A percentile compares a stretch with the other conserved stretches of the same genome.
These are phyloP conservation scores for Aegithalos caudatus DNA, from an alignment of 2,113 vertebrate genomes.

Conservation along the genomic window DNA sequence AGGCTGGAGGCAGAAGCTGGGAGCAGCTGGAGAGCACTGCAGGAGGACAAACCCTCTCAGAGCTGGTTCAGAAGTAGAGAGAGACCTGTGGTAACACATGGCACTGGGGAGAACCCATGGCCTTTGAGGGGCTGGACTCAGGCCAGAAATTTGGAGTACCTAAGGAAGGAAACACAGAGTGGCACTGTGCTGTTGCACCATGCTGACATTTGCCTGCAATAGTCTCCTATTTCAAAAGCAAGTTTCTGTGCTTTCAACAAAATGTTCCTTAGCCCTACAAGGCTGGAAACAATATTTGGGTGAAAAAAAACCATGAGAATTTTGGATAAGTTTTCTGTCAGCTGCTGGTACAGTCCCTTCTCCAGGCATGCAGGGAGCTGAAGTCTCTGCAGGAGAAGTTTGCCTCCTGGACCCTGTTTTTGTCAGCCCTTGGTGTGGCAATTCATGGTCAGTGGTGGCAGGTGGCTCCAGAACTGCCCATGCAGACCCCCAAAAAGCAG, in stretches of 20 bases:
- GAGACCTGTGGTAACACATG: background rate
- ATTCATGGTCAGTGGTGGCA: background rate
- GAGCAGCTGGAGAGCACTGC: background rate
- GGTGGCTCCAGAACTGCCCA: background rate
- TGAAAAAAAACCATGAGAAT: background rate
- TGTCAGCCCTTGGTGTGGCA: background rate
- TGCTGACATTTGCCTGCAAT: background rate
- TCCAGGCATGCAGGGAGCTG: background rate
- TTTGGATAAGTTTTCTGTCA: background rate
- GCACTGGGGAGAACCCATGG: background rate
- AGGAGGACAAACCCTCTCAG: background rate
- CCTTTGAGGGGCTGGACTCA: background rate
- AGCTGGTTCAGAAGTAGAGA: background rate
- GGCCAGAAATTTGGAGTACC: background rate
- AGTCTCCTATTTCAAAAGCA: background rate
- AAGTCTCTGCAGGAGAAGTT: background rate
- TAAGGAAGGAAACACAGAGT: background rate
- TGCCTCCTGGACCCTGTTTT: rapidly evolving
- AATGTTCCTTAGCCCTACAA: background rate
- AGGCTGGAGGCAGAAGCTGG: background rate
- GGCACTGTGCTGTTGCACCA: background rate
- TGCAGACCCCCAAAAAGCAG: background rate
- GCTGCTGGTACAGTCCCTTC: background rate
- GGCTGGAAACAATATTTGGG: background rate
- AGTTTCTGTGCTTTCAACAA: background rate